Percentiles rank a stretch among this genome's conserved stretches.
Conservation (phyloP, 2,888 invertebrate genomes). For the Xylota segnis region DNA sequence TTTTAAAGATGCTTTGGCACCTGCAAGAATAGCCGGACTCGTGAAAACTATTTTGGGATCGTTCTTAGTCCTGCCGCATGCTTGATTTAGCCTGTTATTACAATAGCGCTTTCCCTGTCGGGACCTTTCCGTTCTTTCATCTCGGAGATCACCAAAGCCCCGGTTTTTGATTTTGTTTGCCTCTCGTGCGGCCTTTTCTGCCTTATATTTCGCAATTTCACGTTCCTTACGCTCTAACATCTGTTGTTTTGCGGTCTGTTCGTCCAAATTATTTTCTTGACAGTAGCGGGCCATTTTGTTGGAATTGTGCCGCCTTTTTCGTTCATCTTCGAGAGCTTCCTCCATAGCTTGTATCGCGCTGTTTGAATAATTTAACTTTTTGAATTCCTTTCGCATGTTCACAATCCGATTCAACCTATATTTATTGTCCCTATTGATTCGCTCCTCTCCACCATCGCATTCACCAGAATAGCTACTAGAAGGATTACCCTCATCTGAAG, state of each 20-base stretch:
- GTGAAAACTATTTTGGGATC: not conserved
- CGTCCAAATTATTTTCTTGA: constrained; percentile 1
- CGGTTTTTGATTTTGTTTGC: not conserved
- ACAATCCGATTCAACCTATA: not conserved
- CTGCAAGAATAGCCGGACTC: constrained; percentile 19
- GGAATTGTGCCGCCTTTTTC: not conserved
- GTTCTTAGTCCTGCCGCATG: not conserved
- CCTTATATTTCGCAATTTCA: constrained; percentile 4
- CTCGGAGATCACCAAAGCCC: not conserved
- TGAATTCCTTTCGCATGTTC: constrained; percentile 13
- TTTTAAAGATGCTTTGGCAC: not conserved
- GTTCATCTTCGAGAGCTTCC: constrained; percentile 3
- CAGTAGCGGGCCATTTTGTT: constrained; percentile 10
- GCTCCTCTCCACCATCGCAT: not conserved
- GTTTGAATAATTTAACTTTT: constrained; percentile 6
- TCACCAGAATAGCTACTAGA: not conserved
- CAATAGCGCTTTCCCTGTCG: not conserved
- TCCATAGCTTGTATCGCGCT: constrained; percentile 5
- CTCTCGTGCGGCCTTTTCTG: constrained; percentile 3
- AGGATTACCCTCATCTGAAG: not conserved
- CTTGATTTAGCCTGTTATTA: not conserved
- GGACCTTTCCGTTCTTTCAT: not conserved
- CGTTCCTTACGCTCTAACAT: constrained; percentile 46
- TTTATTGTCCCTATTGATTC: not conserved
- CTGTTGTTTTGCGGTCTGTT: not conserved